Evolutionary conservation across 2,888 invertebrate genomes (phyloP).

Genomic region (Tetranychus piercei): DNA sequence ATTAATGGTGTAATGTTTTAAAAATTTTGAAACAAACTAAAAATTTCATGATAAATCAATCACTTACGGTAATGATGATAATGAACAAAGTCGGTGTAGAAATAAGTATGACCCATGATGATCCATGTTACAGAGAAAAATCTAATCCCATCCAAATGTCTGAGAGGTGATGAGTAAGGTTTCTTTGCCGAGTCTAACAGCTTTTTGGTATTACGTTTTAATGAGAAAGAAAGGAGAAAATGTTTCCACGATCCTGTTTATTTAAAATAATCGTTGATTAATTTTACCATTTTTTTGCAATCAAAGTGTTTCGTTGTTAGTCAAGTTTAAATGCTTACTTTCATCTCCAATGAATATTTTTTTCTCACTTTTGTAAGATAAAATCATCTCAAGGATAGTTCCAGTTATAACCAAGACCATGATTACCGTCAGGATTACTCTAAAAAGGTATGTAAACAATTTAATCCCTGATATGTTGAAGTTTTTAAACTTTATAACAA

Average conservation of each 20-base stretch:
- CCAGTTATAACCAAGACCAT: constrained; percentile 7
- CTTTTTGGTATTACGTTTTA: constrained; percentile 28
- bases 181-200: constrained; percentile 24
- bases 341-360: constrained; percentile 7
- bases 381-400: neutral
- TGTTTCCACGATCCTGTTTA: constrained; percentile 12
- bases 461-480: neutral
- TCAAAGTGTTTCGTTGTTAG: neutral
- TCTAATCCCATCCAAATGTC: constrained; percentile 29
- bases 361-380: neutral
- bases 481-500: neutral
- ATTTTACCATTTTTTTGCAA: neutral
- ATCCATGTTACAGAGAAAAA: constrained; percentile 32
- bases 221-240: constrained; percentile 28
- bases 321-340: neutral
- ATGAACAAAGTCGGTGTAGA: constrained; percentile 31
- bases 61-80: constrained; percentile 32
- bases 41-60: neutral
- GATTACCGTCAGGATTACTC: neutral
- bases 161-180: constrained; percentile 22
- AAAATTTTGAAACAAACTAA: constrained; percentile 15
- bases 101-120: constrained; percentile 32
- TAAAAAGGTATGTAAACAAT: neutral
- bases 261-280: neutral
- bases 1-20: neutral